These are phyloP conservation scores for Thumatha senex DNA, from an alignment of 2,888 invertebrate species.

Conservation along the genomic window DNA sequence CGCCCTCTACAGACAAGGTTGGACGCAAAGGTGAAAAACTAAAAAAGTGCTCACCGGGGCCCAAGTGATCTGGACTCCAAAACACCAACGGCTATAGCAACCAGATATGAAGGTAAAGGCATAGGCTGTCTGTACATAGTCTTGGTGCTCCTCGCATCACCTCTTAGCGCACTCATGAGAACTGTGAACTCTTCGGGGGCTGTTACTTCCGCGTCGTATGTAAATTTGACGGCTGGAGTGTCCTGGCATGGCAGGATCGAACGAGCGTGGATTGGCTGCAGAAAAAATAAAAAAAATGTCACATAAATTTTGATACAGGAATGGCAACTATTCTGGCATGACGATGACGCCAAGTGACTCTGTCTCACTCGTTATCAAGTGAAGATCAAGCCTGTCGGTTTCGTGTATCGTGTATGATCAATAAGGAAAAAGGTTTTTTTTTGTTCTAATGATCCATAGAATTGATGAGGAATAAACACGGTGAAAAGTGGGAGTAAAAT, in stretches of 20 bases:
- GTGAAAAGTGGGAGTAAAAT: too few relatives aligned
- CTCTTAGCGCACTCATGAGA: slow-evolving; percentile 93
- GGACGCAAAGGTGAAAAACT: too few relatives aligned
- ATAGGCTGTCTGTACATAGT: slow-evolving; percentile 89
- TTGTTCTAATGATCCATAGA: too few relatives aligned
- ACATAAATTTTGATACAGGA: neutral
- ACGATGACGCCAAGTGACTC: too few relatives aligned
- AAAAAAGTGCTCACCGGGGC: slow-evolving; percentile 76
- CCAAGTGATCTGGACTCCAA: slow-evolving; percentile 90
- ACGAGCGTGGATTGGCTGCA: slow-evolving; percentile 93
- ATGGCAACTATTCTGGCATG: too few relatives aligned
- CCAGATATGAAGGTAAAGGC: slow-evolving; percentile 94
- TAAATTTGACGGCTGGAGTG: slow-evolving; percentile 94
- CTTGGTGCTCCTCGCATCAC: slow-evolving; percentile 69
- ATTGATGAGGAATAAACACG: too few relatives aligned
- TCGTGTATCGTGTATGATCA: too few relatives aligned
- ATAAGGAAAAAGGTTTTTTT: too few relatives aligned
- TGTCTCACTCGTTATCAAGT: too few relatives aligned
- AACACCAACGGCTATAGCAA: slow-evolving; percentile 94
- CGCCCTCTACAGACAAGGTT: too few relatives aligned
- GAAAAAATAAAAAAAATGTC: neutral
- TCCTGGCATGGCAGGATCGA: slow-evolving; percentile 97
- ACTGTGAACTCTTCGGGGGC: slow-evolving; percentile 90
- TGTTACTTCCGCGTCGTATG: slow-evolving; percentile 89
- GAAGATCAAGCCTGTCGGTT: too few relatives aligned